Percentiles rank a stretch among this genome's conserved stretches.
Evolutionary conservation across 2,113 vertebrate species (phyloP).

Genomic region (Hippopotamus amphibius): DNA sequence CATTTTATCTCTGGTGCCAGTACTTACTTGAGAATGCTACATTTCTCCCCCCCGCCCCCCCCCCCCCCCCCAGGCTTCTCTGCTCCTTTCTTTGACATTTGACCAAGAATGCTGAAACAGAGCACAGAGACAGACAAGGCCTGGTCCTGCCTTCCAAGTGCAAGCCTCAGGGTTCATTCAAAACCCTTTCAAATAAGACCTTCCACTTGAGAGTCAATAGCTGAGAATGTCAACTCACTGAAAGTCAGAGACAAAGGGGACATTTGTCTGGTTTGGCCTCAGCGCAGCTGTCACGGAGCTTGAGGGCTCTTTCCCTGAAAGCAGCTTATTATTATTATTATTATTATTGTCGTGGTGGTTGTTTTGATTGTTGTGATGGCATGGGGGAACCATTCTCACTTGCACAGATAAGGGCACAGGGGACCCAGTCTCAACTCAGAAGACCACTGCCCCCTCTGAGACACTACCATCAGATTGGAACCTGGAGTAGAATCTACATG

Average conservation of each 20-base stretch:
- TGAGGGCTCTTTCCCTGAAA: not conserved
- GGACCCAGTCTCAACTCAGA: not conserved
- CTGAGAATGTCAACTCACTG: not conserved
- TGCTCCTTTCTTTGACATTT: not conserved
- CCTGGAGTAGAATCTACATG: too few relatives aligned
- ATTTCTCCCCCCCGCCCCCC: too few relatives aligned
- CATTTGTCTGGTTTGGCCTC: not conserved
- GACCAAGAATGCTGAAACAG: not conserved
- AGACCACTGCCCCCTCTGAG: not conserved
- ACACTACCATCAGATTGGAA: too few relatives aligned
- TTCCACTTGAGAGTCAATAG: not conserved
- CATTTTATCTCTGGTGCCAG: not conserved
- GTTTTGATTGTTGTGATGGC: not conserved
- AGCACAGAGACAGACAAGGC: accelerated
- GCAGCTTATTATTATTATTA: not conserved
- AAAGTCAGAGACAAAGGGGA: not conserved
- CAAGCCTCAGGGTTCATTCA: not conserved
- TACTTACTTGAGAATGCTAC: not conserved
- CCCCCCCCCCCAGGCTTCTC: not conserved
- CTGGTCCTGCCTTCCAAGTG: not conserved
- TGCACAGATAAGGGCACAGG: not conserved
- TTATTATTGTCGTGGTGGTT: accelerated
- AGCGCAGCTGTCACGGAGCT: not conserved
- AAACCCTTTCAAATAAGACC: not conserved
- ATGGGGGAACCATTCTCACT: not conserved